These are phyloP conservation scores for Limosa lapponica DNA, from an alignment of 2,797 vertebrate genomes.

Conservation along the genomic window DNA sequence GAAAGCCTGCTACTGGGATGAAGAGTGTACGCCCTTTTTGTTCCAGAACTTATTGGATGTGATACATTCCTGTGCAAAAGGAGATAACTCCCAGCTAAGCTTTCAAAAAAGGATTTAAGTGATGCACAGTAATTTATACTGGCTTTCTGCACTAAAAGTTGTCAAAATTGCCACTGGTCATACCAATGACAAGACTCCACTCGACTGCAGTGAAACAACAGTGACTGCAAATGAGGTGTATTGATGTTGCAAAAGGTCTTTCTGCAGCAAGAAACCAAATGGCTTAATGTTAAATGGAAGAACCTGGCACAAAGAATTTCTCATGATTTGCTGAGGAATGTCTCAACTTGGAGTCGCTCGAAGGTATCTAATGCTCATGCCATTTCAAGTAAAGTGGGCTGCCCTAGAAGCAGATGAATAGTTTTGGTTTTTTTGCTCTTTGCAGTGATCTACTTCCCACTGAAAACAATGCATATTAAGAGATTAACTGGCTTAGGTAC, in stretches of 20 bases:
- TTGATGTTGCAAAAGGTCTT: background rate
- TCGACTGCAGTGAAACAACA: conserved; percentile 2
- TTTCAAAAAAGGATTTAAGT: background rate
- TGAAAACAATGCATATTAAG: background rate
- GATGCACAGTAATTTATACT: background rate
- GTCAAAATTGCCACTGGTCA: conserved; percentile 28
- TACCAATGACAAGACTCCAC: background rate
- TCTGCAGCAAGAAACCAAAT: background rate
- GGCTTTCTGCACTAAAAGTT: background rate
- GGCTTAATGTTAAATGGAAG: background rate
- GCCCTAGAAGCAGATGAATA: background rate
- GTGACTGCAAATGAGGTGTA: conserved; percentile 14
- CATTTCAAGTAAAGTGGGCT: background rate
- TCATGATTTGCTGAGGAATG: background rate
- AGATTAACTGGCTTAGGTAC: background rate
- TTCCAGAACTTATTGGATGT: background rate
- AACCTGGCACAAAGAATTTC: background rate
- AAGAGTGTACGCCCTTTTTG: background rate
- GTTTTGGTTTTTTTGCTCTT: background rate
- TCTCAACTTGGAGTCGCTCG: background rate
- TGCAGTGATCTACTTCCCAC: background rate
- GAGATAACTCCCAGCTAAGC: background rate
- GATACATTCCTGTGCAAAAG: background rate
- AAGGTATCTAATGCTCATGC: background rate
- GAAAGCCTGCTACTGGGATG: background rate